Base-by-base conservation (phyloP, 30 jellyfish, hydroid and myxozoan species). In the Phacellophora camtschatica region DNA sequence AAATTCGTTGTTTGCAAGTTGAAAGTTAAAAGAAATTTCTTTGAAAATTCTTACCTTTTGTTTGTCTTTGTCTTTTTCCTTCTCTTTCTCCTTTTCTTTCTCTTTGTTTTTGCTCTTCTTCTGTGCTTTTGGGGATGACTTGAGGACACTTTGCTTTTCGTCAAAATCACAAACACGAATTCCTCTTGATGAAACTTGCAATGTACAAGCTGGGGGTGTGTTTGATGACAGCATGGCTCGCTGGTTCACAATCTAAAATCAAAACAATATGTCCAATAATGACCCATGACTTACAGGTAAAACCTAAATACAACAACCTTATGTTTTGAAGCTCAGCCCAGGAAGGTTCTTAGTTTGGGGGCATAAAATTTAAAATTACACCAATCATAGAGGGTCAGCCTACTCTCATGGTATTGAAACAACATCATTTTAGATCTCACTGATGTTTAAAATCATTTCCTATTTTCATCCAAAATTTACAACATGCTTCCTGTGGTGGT, bases 131-230 rank as follows among this genome's bases (percentile, higher is more conserved):
- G 90, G 90, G 3, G 90, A 78, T 6, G 82, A 61, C 10, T 45
- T 61, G 42, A 25, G 43, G 13, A 41, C 45, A 22, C 31, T 20
- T 65, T 78, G 90, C 30, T 89, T 72, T 41, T 83, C 87, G 58
- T 90, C 89, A 43, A 90, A 59, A 68, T 76, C 88, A 66, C 89
- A 90, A 23, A 90, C 89, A 5, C 97, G 78, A 15, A 90, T 83
- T 8, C 97, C 97, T 70, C 83, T 66, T 7, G 90, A 61, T 3
- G 87, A 77, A 32, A 90, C 80, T 80, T 90, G 98, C 45, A 90
- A 30, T 15, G 86, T 67, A 35, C 98, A 90, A 1, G 96, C 71
- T 20, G 95, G 96, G 8, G 98, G 98, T 5, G 88, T 70, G 43
- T 85, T 39, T 4, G 95, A 39, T 3, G 96, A 69, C 18, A 90